Percentiles rank a stretch among this genome's conserved stretches.
These are phyloP conservation scores for Conus betulinus DNA, from an alignment of 1,140 invertebrate genomes.

Conservation along the genomic window DNA sequence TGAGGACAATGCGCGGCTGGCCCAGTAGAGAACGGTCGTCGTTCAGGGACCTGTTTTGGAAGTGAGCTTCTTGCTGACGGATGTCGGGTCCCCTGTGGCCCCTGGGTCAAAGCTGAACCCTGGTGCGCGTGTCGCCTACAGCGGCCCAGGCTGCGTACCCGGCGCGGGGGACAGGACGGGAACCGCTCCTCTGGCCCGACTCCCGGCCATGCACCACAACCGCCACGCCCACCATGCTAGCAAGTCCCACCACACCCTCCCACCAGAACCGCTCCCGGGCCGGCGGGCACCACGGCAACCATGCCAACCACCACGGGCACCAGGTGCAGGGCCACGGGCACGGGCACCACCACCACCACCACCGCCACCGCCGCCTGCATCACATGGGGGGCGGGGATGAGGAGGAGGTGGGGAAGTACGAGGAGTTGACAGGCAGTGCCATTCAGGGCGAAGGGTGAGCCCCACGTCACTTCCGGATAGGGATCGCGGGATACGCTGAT, in stretches of 20 bases:
- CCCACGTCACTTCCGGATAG: neutral
- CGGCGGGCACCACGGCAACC: neutral
- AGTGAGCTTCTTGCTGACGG: too few species aligned
- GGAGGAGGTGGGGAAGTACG: conserved; percentile 42
- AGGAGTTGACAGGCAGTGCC: conserved; percentile 46
- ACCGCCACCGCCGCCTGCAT: conserved; percentile 26
- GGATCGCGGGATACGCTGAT: too few species aligned
- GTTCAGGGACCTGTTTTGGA: too few species aligned
- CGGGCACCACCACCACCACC: conserved; percentile 40
- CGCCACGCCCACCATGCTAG: conserved; percentile 46
- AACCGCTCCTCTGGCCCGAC: neutral
- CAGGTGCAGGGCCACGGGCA: conserved; percentile 25
- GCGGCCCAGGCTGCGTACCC: conserved; percentile 7
- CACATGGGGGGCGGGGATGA: neutral
- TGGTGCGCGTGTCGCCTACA: conserved; percentile 18
- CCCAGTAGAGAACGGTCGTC: too few species aligned
- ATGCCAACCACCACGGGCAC: conserved; percentile 24
- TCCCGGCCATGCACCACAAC: conserved; percentile 40
- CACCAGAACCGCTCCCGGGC: conserved; percentile 30
- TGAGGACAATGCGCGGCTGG: too few species aligned
- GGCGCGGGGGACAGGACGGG: neutral
- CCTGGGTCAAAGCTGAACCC: neutral
- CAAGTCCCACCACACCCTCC: conserved; percentile 49
- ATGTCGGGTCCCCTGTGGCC: neutral
- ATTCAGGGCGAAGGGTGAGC: conserved; percentile 49